These are phyloP conservation scores for Anniella stebbinsi DNA, from an alignment of 2,797 vertebrate species.

Conservation along the genomic window DNA sequence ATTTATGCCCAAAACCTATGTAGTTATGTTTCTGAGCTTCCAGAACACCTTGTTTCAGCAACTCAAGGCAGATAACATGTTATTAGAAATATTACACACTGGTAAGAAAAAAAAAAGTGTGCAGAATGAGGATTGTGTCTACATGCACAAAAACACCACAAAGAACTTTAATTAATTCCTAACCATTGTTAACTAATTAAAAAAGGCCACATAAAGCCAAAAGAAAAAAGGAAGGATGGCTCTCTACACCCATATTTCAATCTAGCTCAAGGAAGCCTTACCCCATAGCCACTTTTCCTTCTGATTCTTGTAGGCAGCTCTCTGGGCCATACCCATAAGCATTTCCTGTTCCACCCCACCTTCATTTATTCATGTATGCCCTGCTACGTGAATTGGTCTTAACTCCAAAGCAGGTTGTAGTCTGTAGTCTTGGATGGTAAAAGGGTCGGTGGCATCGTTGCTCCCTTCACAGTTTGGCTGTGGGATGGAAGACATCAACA, in stretches of 20 bases:
- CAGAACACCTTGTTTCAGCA: not conserved
- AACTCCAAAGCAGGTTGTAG: not conserved
- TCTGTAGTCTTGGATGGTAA: not conserved
- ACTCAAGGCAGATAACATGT: not conserved
- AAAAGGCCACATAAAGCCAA: not conserved
- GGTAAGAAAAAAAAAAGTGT: not conserved
- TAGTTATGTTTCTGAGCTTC: not conserved
- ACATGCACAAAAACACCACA: not conserved
- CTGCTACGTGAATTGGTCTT: not conserved
- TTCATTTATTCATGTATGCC: not conserved
- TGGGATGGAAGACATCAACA: no score
- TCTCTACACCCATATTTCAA: not conserved
- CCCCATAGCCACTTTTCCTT: not conserved
- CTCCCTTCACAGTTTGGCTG: not conserved
- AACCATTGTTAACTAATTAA: not conserved
- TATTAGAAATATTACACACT: not conserved
- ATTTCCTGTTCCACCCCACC: not conserved
- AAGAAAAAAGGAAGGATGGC: not conserved
- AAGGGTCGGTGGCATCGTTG: not conserved
- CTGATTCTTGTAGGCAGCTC: not conserved
- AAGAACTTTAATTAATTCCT: not conserved
- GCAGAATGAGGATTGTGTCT: no score
- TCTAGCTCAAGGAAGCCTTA: not conserved
- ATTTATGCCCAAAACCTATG: not conserved
- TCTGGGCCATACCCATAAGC: not conserved